phyloP scores from a whole-genome alignment of 2,888 invertebrate genomes.

The Pachycephus smyrnensis region DNA sequence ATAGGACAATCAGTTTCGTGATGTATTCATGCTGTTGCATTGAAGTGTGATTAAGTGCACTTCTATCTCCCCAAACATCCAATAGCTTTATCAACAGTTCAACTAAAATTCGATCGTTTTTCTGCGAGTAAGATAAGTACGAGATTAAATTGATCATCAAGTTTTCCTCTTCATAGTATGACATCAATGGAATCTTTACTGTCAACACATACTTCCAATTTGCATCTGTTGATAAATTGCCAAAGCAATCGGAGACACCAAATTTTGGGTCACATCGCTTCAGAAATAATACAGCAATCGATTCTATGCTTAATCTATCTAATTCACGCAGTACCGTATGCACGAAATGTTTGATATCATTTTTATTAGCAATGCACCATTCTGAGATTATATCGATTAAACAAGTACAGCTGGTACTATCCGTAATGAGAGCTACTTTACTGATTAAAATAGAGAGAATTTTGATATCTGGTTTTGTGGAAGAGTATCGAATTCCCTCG shows the following conservation, averaged over 20 bases:
- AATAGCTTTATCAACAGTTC: slow-evolving; percentile 71
- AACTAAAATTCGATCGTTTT: slow-evolving; percentile 55
- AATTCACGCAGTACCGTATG: slow-evolving; percentile 71
- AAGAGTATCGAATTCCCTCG: slow-evolving; percentile 61
- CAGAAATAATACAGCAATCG: slow-evolving; percentile 71
- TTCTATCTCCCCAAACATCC: slow-evolving; percentile 78
- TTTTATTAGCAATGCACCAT: slow-evolving; percentile 63
- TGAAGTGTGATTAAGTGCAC: slow-evolving; percentile 73
- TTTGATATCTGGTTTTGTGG: slow-evolving; percentile 63
- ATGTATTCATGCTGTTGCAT: slow-evolving; percentile 79
- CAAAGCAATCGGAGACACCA: slow-evolving; percentile 69
- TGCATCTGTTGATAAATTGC: slow-evolving; percentile 54
- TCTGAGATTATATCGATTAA: slow-evolving; percentile 72
- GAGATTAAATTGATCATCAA: slow-evolving; percentile 73
- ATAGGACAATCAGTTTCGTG: slow-evolving; percentile 75
- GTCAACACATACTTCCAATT: slow-evolving; percentile 77
- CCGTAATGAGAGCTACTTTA: slow-evolving; percentile 73
- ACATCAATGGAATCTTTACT: slow-evolving; percentile 73
- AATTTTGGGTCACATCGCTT: slow-evolving; percentile 62
- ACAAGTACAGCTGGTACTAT: slow-evolving; percentile 68
- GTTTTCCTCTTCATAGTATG: slow-evolving; percentile 67
- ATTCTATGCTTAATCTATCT: slow-evolving; percentile 73
- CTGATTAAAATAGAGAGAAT: slow-evolving; percentile 72
- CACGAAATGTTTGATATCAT: slow-evolving; percentile 45
- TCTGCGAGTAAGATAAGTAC: slow-evolving; percentile 70